Evolutionary conservation across 2,113 vertebrate species (phyloP).

Genomic region (Marmota monax): DNA sequence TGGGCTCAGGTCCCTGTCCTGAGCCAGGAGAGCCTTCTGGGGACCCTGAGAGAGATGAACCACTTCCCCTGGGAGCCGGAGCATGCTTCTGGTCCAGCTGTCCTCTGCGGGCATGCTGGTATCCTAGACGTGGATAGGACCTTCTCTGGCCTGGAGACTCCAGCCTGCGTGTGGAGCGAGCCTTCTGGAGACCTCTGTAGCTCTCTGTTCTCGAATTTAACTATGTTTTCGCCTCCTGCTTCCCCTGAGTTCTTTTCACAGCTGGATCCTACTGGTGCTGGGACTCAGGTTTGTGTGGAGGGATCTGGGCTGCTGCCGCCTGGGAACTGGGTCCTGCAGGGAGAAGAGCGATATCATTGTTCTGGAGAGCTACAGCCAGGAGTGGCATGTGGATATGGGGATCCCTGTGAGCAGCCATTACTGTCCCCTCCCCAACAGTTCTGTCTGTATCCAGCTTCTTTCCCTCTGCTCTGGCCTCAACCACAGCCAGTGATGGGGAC

Average conservation of each 20-base stretch:
- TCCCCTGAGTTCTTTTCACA: background rate
- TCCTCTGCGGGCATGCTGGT: rapidly evolving
- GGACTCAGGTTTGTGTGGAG: background rate
- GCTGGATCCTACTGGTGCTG: background rate
- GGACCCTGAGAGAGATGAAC: rapidly evolving
- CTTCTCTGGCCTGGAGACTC: no score
- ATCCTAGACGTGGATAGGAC: no score
- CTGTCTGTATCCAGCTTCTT: no score
- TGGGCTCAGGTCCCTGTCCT: background rate
- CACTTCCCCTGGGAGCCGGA: background rate
- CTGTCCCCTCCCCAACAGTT: no score
- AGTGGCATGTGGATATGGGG: no score
- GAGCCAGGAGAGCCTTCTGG: background rate
- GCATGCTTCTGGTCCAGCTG: background rate
- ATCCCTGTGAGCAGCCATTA: no score
- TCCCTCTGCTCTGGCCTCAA: no score
- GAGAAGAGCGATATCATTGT: no score
- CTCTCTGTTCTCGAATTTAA: rapidly evolving
- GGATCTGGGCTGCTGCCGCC: no score
- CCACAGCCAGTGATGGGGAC: no score
- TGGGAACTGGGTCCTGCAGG: no score
- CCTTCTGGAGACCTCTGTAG: background rate
- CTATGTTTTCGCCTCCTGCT: background rate
- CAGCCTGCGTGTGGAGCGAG: background rate
- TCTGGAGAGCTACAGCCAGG: no score